Base-by-base conservation (phyloP, 2,113 vertebrate species). In the Chloroceryle aenea region DNA sequence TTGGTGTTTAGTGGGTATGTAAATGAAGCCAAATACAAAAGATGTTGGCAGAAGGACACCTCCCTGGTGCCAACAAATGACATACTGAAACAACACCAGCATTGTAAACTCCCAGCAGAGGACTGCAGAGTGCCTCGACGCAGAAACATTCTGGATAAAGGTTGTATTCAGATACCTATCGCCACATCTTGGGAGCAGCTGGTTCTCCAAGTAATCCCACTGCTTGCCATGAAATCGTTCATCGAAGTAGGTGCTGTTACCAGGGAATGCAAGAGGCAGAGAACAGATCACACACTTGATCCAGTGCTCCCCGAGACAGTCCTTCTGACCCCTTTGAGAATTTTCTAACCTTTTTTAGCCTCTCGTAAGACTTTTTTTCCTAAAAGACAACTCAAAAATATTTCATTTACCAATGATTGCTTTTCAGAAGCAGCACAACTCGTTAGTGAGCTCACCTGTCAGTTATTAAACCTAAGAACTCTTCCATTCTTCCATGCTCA, bases 111-210 rank as follows among this genome's bases (percentile, higher is more conserved):
- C 75, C 61, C 62, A 75, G 13, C 50, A 40, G 66, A 80, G 77
- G 61, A 45, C 61, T 92, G 83, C 56, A 42, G 66, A 90, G 79
- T 38, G 69, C 23, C 68, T 80, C 72, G 34, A 7, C 29, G 40
- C 61, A 63, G 74, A 69, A 82, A 64, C 12, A 3, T 69, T 85
- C 17, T 53, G 76, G 73, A 47, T 68, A 89, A 84, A 94, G 90
- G 92, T 92, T 92, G 81, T 23, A 36, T 71, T 64, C 80, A 84
- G 93, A 84, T 40, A 93, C 85, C 95, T 90, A 67, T 32, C 88
- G 74, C 18, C 50, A 83, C 90, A 77, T 62, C 91, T 20, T 42
- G 85, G 76, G 40, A 59, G 45, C 95, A 81, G 75, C 79, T 78
- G 82, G 69, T 84, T 77, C 59, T 77, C 59, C 34, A 34, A 84